phyloP scores from a whole-genome alignment of 30 jellyfish, hydroid and myxozoan genomes.

The Hydra vulgaris region DNA sequence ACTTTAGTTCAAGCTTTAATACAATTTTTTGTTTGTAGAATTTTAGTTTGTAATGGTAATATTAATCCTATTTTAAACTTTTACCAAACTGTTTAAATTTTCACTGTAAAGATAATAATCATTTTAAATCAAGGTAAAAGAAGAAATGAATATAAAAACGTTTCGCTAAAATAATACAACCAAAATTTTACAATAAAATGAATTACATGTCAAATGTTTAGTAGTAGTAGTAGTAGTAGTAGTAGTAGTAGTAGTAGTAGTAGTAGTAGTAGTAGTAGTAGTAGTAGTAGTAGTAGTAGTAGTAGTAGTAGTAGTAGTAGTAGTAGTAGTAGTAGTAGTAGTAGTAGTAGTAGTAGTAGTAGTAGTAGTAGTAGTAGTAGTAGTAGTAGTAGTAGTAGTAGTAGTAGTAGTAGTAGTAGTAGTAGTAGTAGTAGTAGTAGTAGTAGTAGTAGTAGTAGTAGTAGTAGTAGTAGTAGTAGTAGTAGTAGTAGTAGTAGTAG shows the following conservation, averaged over 20 bases:
- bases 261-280: conserved; percentile 5
- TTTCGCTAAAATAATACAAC: no score
- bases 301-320: conserved; percentile 7
- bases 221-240: conserved; percentile 7
- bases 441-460: conserved; percentile 5
- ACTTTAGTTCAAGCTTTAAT: no score
- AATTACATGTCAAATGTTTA: neutral
- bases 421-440: conserved; percentile 6
- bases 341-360: conserved; percentile 7
- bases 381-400: conserved; percentile 5
- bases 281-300: conserved; percentile 7
- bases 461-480: conserved; percentile 4
- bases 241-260: conserved; percentile 7
- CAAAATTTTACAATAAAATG: no score
- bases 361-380: conserved; percentile 6
- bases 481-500: neutral
- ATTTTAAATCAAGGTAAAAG: no score
- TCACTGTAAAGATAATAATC: no score
- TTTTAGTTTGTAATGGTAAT: no score
- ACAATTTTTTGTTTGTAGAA: no score
- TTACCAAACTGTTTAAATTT: no score
- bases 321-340: conserved; percentile 5
- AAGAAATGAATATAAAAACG: no score
- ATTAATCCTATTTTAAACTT: no score
- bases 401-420: conserved; percentile 5